Evolutionary conservation across 2,113 vertebrate genomes (phyloP), one percentile per base, ranked within the genome.

Genomic region (Ceuthmochares aereus): DNA sequence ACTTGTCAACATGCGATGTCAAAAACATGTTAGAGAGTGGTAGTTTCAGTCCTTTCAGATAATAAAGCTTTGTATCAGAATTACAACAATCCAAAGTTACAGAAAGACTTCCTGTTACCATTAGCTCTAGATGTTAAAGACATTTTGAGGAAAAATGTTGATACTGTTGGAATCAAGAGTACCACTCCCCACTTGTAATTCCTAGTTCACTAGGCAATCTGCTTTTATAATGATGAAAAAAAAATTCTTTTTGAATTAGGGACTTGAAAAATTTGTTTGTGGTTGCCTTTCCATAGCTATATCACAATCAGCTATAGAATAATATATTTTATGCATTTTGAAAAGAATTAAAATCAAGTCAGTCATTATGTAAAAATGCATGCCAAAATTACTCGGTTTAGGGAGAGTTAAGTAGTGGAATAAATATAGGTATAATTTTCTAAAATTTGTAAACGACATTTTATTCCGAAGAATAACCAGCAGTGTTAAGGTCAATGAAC

Each of bases 191-290:
- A 0, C 7, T 4, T 69, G 69, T 40, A 72, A 37, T 58, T 58
- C 22, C 23, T 66, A 51, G 12, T 54, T 76, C 2, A 37, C 4
- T 4, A 34, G 15, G 12, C 5, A 7, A 25, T 49, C 34, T 59
- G 6, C 1, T 52, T 73, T 36, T 26, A 2, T 20, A 32, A 54
- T 19, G 40, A 69, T 42, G 29, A 70, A 1, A 78, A 66, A 66
- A 0, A 0, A 0, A 6, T 72, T 49, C 1, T 30, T 73, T 68
- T 37, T 66, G 1, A 66, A 59, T 37, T 51, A 80, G 6, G 26
- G 22, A 58, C 2, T 34, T 51, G 10, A 90, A 56, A 72, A n/a
- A 5, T 2, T n/a, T 51, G 4, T 12, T 78, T 51, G 1, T 73
- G 3, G 10, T 84, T 87, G 45, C 3, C 7, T 66, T 75, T 83